Base-by-base conservation (phyloP, 2,797 vertebrate genomes). In the Eulemur coronatus region DNA sequence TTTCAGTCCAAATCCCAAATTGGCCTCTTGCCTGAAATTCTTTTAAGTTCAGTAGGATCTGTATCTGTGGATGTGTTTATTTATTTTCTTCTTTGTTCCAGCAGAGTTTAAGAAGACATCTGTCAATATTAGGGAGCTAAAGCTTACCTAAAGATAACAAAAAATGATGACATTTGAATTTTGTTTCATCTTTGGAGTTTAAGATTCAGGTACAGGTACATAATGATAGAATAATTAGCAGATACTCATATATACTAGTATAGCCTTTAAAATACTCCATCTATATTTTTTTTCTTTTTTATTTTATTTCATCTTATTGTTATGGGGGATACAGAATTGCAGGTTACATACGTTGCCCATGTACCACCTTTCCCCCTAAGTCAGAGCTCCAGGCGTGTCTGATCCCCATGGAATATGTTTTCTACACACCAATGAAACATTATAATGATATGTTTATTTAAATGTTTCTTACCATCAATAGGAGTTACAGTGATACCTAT, bases 21-120 rank as follows among this genome's bases (percentile, higher is more conserved):
- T 97, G 96, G 95, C 75, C 84, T 89, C 79, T 89, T 94, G 84
- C 89, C 86, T 96, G 76, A 97, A 95, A 91, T 97, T 97, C 93
- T 90, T 96, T 91, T 41, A 89, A 94, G 92, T 96, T 97, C 91
- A 95, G 38, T 75, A 82, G 28, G 48, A 93, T 97, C 69, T 95
- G 86, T 96, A 48, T 95, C 63, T 95, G 35, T 76, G 84, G 75
- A 93, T 80, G 30, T 73, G 79, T 94, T 96, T 97, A 93, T 89
- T 96, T 97, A 93, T 89, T 95, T 97, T 89, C 70, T 70, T 93
- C 9, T 85, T 89, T 95, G 35, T 92, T 89, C 59, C 67, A 67
- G 33, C 79, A 91, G 41, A 96, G 30, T 93, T 70, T 92, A 92
- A 84, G 80, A 82, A 2, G 52, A 28, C 65, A 75, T 94, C 84